Base-by-base conservation (phyloP, 2,113 vertebrate genomes). In the Lichenostomus cassidix region DNA sequence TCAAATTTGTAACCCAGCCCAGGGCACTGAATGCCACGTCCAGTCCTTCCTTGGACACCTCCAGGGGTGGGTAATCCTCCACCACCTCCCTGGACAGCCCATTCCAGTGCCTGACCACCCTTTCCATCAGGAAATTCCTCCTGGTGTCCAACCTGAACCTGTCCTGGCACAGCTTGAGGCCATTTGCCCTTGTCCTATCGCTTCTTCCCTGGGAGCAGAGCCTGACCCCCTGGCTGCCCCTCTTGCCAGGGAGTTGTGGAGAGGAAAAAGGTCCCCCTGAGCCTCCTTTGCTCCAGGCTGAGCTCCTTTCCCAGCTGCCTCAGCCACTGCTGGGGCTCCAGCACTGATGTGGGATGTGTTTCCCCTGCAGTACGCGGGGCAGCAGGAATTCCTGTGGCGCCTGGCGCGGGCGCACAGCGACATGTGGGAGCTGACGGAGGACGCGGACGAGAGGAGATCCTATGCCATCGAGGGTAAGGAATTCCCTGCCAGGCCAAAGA, bases 341-440 rank as follows among this genome's bases (percentile, higher is more conserved):
- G 39, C 39, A 39, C 39, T 39, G 74, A 25, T 1, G 23, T 6
- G 53, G 39, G 31, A 2, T 11, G 37, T 73, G 56, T 37, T 29
- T 23, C 17, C 5, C 6, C 52, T 29, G 21, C 97, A 99, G 99
- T 98, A 99, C 15, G 98, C 96, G 13, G 97, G 96, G 79, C 98
- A 94, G 90, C 94, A 95, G 8, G 98, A 99, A 46, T 99, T 99
- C 60, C 97, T 99, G 4, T 99, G 99, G 99, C 98, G 99, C 95
- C 97, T 99, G 91, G 99, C 99, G 37, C 98, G 99, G n/a, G 98
- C 99, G 5, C 98, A 98, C 83, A 98, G 97, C 2, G 99, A 99
- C 80, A 98, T 99, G 98, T 98, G 97, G 31, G 97, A 98, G 37
- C 96, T 97, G 33, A 89, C 98, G 0, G 97, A 98, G 25, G 98